These are phyloP conservation scores for Belgica antarctica DNA, from an alignment of 2,888 invertebrate species.

Conservation along the genomic window DNA sequence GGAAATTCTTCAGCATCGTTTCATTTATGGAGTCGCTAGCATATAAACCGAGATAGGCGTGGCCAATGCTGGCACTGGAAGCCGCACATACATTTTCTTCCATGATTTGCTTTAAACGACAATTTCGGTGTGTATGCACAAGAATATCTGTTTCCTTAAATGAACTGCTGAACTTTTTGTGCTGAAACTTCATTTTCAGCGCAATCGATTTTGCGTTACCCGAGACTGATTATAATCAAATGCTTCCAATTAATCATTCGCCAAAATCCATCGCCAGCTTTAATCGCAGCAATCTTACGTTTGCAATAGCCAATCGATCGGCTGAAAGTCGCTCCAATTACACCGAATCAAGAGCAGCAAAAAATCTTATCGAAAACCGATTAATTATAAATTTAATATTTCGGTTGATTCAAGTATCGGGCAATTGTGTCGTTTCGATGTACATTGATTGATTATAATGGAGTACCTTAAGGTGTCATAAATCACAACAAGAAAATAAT, in stretches of 20 bases:
- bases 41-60: neutral
- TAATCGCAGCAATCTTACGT: constrained; percentile 5
- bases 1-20: constrained; percentile 5
- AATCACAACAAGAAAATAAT: constrained; percentile 40
- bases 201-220: neutral
- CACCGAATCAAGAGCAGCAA: constrained; percentile 34
- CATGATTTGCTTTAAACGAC: constrained; percentile 40
- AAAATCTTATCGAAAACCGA: constrained; percentile 40
- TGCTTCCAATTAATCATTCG: neutral
- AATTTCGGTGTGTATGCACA: neutral
- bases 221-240: neutral
- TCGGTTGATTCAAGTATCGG: constrained; percentile 2
- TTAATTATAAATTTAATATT: constrained; percentile 42
- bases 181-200: neutral
- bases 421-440: constrained; percentile 12
- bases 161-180: no score
- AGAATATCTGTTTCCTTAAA: constrained; percentile 11
- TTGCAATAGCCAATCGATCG: neutral
- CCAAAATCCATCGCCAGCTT: no score
- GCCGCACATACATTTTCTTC: constrained; percentile 14
- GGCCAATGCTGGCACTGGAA: constrained; percentile 32
- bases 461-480: constrained; percentile 3
- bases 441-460: constrained; percentile 41
- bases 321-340: constrained; percentile 26
- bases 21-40: constrained; percentile 8